Base-by-base conservation (phyloP, 2,113 vertebrate genomes). In the Oncorhynchus clarkii region DNA sequence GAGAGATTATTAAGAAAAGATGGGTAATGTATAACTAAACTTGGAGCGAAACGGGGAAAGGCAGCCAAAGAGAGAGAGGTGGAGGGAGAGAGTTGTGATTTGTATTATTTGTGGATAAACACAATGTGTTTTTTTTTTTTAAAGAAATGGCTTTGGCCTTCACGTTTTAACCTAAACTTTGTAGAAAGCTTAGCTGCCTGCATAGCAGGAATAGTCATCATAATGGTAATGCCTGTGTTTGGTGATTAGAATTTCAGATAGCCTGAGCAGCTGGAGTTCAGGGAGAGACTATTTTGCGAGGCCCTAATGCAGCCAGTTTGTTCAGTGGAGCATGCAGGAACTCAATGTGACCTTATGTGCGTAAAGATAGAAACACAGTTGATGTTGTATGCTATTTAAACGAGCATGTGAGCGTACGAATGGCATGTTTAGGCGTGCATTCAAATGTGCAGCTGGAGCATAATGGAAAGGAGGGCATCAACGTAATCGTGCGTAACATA, bases 241-340 rank as follows among this genome's bases (percentile, higher is more conserved):
- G 79, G 77, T 79, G 86, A 90, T 92, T 90, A 89, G 88, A 91
- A 89, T 91, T 87, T 87, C 85, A 86, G 87, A 90, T 90, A 83
- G 77, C 34, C 82, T 12, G 34, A 13, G 73, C 72, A 6, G 76
- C 79, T 7, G 34, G 6, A 34, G 6, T 34, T 78, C 54, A 48
- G 49, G 73, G 34, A 34, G 6, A 34, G 34, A 34, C 80, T 75
- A 27, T 39, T 72, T 87, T 80, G 74, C 83, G 75, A 71, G 71
- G 84, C 70, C 80, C 86, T 83, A 86, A 90, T 86, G 87, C 87
- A 81, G 86, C 76, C 80, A 22, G 75, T 71, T 80, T 77, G 81
- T 79, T 84, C 75, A 86, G 68, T 66, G 79, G 85, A 81, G 84
- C 87, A 75, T 78, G 78, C 80, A 77, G 77, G 67, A 82, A 80